Conservation (phyloP, 2,888 invertebrate species). For the Parelbella ahira region DNA sequence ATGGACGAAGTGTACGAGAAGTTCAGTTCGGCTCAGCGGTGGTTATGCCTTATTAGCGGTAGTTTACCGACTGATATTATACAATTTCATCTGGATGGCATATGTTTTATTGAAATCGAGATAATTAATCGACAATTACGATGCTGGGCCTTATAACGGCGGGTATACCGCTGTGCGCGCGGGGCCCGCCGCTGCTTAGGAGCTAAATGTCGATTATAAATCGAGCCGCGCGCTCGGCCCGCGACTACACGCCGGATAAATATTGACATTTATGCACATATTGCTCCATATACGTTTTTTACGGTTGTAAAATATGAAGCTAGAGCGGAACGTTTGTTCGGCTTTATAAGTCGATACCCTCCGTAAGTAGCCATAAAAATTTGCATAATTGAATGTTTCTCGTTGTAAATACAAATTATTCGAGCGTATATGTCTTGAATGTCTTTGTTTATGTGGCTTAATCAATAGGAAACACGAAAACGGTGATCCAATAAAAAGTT, state of each 20-base stretch:
- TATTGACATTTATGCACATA: conserved; percentile 79
- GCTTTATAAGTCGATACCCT: conserved; percentile 58
- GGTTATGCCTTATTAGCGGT: conserved; percentile 68
- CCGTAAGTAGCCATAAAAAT: conserved; percentile 70
- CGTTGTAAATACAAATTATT: conserved; percentile 63
- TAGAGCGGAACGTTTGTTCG: conserved; percentile 57
- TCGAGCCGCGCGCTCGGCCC: conserved; percentile 45
- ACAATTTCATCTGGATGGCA: conserved; percentile 70
- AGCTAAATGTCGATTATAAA: conserved; percentile 62
- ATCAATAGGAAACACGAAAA: conserved; percentile 49
- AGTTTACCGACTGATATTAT: conserved; percentile 68
- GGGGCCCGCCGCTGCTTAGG: conserved; percentile 50
- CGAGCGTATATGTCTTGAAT: conserved; percentile 54
- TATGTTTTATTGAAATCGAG: conserved; percentile 75
- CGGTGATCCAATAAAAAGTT: conserved; percentile 39
- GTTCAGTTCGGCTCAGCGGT: conserved; percentile 53
- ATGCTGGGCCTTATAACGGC: conserved; percentile 69
- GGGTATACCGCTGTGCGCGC: conserved; percentile 69
- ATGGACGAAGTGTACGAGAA: conserved; percentile 51
- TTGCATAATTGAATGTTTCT: conserved; percentile 73
- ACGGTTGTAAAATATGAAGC: conserved; percentile 76
- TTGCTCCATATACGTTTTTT: conserved; percentile 79
- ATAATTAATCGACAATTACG: conserved; percentile 79
- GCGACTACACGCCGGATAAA: conserved; percentile 50
- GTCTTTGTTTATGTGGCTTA: conserved; percentile 55